A percentile compares a stretch with the other conserved stretches of the same genome.
Conservation (phyloP, 2,797 vertebrate species). For the Macropus fuliginosus region DNA sequence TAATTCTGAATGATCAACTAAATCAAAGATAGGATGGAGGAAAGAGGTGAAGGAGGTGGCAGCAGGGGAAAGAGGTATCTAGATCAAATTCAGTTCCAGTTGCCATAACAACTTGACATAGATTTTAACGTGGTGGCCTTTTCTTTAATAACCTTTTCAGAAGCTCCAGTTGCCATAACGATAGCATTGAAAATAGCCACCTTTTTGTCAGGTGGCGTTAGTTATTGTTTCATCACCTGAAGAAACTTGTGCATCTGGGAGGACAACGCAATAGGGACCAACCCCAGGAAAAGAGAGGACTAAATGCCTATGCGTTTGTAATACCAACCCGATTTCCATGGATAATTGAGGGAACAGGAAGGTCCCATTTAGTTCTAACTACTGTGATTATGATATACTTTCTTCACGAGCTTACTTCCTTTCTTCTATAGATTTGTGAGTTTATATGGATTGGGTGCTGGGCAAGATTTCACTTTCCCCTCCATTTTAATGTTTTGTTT, state of each 20-base stretch:
- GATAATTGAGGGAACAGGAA: not conserved
- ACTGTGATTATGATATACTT: not conserved
- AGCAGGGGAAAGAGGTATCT: not conserved
- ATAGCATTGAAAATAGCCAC: constrained; percentile 36
- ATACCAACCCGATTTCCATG: not conserved
- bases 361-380: not conserved
- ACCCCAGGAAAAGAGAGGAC: not conserved
- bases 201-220: not conserved
- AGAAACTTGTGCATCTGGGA: not conserved
- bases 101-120: constrained; percentile 63
- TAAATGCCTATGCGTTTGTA: not conserved
- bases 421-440: not conserved
- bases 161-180: constrained; percentile 37
- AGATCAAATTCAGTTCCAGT: constrained; percentile 61
- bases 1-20: not conserved
- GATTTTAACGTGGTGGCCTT: constrained; percentile 52
- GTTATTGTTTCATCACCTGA: constrained; percentile 1
- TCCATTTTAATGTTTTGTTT: not conserved
- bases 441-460: not conserved
- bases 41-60: not conserved
- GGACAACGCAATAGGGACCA: not conserved
- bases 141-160: constrained; percentile 51
- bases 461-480: not conserved
- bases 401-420: not conserved
- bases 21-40: not conserved